phyloP scores from a whole-genome alignment of 1,140 invertebrate genomes.

The Cylas formicarius region DNA sequence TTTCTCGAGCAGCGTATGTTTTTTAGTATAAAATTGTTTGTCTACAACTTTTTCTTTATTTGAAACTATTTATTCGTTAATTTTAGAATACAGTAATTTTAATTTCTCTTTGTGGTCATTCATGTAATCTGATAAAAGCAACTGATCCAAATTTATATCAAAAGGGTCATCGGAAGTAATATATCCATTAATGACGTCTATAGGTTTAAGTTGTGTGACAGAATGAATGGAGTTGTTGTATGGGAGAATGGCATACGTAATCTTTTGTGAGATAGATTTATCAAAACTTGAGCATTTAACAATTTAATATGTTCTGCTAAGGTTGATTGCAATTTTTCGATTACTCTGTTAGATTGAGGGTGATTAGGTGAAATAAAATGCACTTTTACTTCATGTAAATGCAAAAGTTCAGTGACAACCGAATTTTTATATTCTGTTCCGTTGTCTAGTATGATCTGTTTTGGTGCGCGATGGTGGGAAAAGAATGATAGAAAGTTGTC shows the following conservation, averaged over 20 bases:
- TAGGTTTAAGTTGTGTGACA: conserved; percentile 12
- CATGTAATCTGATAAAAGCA: conserved; percentile 10
- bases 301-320: conserved; percentile 10
- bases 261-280: conserved; percentile 3
- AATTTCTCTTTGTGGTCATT: conserved; percentile 9
- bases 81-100: conserved; percentile 2
- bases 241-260: conserved; percentile 16
- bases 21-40: conserved; percentile 9
- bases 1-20: neutral
- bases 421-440: conserved; percentile 29
- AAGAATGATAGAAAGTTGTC: conserved; percentile 20
- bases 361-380: conserved; percentile 34
- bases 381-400: conserved; percentile 31
- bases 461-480: conserved; percentile 15
- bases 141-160: conserved; percentile 7
- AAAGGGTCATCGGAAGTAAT: conserved; percentile 4
- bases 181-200: conserved; percentile 7
- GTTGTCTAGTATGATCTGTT: conserved; percentile 23
- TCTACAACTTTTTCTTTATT: conserved; percentile 7
- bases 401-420: conserved; percentile 24
- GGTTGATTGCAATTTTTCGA: too few species aligned
- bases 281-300: conserved; percentile 4
- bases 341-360: conserved; percentile 37
- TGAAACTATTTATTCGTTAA: conserved; percentile 4
- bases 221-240: conserved; percentile 15